phyloP scores from a whole-genome alignment of 2,888 invertebrate genomes.

The Perizoma flavofasciatum region DNA sequence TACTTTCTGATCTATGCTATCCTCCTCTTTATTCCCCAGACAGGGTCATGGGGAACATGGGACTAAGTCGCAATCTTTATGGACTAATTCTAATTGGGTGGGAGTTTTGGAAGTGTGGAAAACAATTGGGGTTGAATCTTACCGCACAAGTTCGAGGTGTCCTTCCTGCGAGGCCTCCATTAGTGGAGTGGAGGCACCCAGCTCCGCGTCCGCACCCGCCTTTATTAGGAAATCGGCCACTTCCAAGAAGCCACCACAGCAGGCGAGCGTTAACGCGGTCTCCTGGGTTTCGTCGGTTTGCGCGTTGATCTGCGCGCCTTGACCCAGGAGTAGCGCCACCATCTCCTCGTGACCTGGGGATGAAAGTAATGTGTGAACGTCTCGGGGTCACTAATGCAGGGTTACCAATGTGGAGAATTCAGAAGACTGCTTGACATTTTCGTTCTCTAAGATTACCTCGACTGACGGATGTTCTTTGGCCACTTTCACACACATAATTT shows the following conservation, averaged over 20 bases:
- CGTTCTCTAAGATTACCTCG: too few relatives aligned
- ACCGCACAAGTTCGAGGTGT: constrained; percentile 94
- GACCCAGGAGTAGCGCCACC: constrained; percentile 96
- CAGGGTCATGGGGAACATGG: too few relatives aligned
- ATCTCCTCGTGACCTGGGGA: constrained; percentile 96
- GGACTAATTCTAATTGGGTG: too few relatives aligned
- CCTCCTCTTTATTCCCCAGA: too few relatives aligned
- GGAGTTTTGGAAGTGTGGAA: too few relatives aligned
- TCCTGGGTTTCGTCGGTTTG: constrained; percentile 99
- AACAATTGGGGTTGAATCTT: constrained; percentile 21
- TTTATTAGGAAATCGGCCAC: constrained; percentile 96
- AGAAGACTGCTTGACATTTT: too few relatives aligned
- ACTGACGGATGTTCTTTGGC: too few relatives aligned
- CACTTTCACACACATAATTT: too few relatives aligned
- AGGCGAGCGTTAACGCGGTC: constrained; percentile 96
- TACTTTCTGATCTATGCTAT: too few relatives aligned
- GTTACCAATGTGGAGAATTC: too few relatives aligned
- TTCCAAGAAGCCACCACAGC: constrained; percentile 97
- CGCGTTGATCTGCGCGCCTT: constrained; percentile 98
- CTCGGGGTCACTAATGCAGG: too few relatives aligned
- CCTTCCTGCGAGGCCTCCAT: constrained; percentile 99
- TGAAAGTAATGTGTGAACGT: background rate
- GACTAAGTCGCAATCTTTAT: too few relatives aligned
- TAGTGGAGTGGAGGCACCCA: constrained; percentile 97
- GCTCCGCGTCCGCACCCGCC: constrained; percentile 96